Conservation (phyloP, 2,888 invertebrate genomes). For the Rhogogaster chlorosoma region DNA sequence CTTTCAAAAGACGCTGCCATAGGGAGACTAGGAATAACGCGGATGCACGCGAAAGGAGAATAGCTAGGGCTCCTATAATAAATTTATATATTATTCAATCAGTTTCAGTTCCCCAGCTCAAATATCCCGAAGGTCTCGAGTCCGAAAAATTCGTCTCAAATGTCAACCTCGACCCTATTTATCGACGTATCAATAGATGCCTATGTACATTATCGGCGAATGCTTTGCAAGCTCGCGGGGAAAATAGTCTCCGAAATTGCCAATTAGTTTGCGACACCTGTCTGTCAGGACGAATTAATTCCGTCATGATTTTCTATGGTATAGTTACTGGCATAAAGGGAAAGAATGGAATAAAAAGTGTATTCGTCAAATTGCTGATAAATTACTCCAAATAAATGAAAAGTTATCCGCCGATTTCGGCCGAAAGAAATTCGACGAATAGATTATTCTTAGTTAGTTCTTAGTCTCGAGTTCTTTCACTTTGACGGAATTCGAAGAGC, state of each 20-base stretch:
- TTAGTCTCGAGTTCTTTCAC: no score
- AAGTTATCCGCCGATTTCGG: not conserved
- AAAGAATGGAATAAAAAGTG: not conserved
- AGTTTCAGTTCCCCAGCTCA: not conserved
- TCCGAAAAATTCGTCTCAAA: not conserved
- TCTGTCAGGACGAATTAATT: not conserved
- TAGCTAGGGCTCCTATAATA: not conserved
- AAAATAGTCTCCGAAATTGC: not conserved
- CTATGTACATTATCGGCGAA: not conserved
- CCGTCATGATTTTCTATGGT: not conserved
- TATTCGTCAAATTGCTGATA: not conserved
- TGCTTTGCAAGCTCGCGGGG: not conserved
- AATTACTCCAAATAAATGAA: not conserved
- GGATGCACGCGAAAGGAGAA: not conserved
- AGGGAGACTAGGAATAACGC: not conserved
- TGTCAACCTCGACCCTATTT: not conserved
- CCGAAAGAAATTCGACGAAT: not conserved
- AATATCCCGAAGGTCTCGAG: not conserved
- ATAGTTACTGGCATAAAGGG: not conserved
- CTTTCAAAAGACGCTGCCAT: not conserved
- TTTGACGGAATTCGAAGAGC: no score
- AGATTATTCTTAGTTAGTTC: no score
- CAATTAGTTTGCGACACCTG: not conserved
- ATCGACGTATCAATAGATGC: conserved; percentile 7
- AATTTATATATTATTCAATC: conserved; percentile 1